Evolutionary conservation across 2,113 vertebrate genomes (phyloP), one percentile per base, ranked within the genome.

Genomic region (Grammomys surdaster): DNA sequence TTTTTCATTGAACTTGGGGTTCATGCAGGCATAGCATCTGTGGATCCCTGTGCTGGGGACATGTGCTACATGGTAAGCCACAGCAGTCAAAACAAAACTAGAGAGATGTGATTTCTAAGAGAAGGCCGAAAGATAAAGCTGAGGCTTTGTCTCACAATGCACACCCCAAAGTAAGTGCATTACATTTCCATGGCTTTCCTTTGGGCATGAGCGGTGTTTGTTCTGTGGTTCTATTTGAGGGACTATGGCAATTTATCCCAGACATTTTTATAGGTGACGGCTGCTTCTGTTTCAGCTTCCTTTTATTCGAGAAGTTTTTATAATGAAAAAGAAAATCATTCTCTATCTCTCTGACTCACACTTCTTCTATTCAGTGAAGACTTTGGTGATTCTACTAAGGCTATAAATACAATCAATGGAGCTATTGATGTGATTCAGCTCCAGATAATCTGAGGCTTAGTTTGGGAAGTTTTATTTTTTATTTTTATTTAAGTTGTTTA

Each of bases 261-360:
- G 48, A 75, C 43, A 87, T 82, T 90, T 72, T 84, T 84, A 77
- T 88, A 77, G 40, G 56, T 43, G 3, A 5, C 4, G 7, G 17
- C 43, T 91, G 56, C 36, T 93, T 96, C 88, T 6, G 2, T 19
- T 51, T 84, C 46, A 77, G 56, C 40, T 77, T 88, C 48, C 78
- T 46, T 87, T n/a, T 88, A 60, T 89, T 77, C 88, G 26, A 56
- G 78, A 63, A 56, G 3, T 78, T 90, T 90, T 75, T 31, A 75
- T 75, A 93, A 90, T 88, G 60, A 88, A 11, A 86, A 93, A 95
- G 60, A 90, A 95, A 96, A 67, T 67, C 43, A 70, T 84, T 91
- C 73, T 73, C 40, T 81, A 69, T 65, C 88, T 94, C 56, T 92
- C 73, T 80, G 43, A 84, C 7, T 88, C 70, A 77, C 75, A 3